Conservation (phyloP, 2,888 invertebrate species). For the Oscheius myriophilus region DNA sequence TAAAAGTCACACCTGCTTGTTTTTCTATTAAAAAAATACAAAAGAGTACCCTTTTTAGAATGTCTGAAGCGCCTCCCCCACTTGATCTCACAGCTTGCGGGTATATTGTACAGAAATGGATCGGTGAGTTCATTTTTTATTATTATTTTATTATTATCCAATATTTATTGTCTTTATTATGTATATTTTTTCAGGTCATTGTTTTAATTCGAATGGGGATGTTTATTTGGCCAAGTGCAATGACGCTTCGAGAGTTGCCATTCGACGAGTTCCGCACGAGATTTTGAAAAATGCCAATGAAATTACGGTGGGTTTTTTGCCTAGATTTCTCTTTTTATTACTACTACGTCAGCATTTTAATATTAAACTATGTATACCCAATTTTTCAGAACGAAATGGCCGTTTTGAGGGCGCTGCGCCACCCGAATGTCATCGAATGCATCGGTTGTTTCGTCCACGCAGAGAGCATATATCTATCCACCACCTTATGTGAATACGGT, state of each 20-base stretch:
- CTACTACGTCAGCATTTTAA: too few species aligned
- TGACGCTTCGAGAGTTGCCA: conserved; percentile 29
- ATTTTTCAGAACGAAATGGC: conserved; percentile 48
- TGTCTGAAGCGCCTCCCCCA: conserved; percentile 3
- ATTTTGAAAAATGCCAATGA: conserved; percentile 31
- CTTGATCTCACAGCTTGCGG: conserved; percentile 26
- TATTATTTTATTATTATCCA: not conserved
- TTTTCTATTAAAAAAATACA: too few species aligned
- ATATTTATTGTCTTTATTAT: not conserved
- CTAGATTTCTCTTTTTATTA: not conserved
- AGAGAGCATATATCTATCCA: conserved; percentile 31
- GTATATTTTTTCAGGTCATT: conserved; percentile 25
- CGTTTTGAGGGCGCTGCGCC: conserved; percentile 35
- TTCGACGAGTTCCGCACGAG: conserved; percentile 35
- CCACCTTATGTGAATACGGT: conserved; percentile 33
- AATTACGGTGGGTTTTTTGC: conserved; percentile 33
- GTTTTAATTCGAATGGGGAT: conserved; percentile 24
- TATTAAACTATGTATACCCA: too few species aligned
- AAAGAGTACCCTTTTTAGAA: too few species aligned
- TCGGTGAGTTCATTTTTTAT: conserved; percentile 24
- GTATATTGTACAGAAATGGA: conserved; percentile 30
- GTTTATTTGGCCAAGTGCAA: conserved; percentile 23
- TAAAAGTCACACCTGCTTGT: too few species aligned
- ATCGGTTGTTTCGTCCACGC: conserved; percentile 36
- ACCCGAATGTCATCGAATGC: conserved; percentile 40